These are phyloP conservation scores for Vulpes lagopus DNA, from an alignment of 2,113 vertebrate species.

Conservation along the genomic window DNA sequence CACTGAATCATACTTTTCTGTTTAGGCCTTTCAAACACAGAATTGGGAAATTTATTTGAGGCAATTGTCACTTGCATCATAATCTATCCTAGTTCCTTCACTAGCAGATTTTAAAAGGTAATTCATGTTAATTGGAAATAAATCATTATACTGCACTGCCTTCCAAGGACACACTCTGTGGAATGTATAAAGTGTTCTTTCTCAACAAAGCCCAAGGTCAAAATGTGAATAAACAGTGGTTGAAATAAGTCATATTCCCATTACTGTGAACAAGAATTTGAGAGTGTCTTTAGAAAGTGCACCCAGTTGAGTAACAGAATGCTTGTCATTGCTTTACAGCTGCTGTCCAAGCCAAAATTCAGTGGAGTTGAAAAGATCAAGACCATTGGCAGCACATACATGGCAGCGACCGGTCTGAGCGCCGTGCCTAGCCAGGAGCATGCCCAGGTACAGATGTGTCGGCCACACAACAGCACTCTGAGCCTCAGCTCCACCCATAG, in stretches of 20 bases:
- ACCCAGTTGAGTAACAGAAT: constrained; percentile 16
- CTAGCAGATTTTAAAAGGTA: background rate
- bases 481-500: fast-evolving
- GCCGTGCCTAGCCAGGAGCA: constrained; percentile 94
- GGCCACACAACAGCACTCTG: fast-evolving
- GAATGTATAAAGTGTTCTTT: background rate
- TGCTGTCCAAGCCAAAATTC: constrained; percentile 98
- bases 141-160: background rate
- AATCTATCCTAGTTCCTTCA: background rate
- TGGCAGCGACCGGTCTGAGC: constrained; percentile 97
- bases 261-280: background rate
- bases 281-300: background rate
- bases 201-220: background rate
- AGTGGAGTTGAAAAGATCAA: constrained; percentile 99
- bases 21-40: background rate
- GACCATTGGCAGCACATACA: constrained; percentile 99
- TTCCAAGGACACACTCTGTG: background rate
- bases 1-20: background rate
- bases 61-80: background rate
- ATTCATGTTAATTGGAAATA: background rate
- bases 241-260: too few species aligned
- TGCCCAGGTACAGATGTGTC: constrained; percentile 88
- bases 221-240: background rate
- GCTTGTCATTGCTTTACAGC: constrained; percentile 85
- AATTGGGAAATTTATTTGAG: background rate